phyloP scores from a whole-genome alignment of 30 jellyfish, hydroid and myxozoan species.

The Catostylus mosaicus region DNA sequence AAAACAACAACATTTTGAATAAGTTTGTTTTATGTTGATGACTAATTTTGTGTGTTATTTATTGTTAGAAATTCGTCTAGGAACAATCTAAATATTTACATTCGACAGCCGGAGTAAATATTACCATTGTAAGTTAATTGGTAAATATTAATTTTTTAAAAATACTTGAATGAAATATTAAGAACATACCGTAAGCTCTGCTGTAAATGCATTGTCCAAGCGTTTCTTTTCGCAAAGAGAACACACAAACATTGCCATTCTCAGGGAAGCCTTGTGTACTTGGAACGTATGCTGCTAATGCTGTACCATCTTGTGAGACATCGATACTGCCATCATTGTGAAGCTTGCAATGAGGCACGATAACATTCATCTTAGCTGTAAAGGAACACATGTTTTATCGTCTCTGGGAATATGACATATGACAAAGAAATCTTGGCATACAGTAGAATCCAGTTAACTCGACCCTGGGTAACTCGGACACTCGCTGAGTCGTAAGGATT shows the following conservation, averaged over 20 bases:
- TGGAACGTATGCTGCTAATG: constrained; percentile 80
- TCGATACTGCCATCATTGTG: constrained; percentile 93
- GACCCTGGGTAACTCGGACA: too few species aligned
- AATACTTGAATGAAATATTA: neutral
- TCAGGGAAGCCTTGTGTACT: constrained; percentile 78
- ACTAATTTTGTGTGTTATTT: too few species aligned
- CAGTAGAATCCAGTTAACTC: too few species aligned
- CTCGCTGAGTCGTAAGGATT: too few species aligned
- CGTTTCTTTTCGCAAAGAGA: constrained; percentile 65
- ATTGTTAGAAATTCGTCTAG: too few species aligned
- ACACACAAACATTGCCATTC: constrained; percentile 70
- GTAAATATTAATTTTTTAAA: too few species aligned
- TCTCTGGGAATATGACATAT: too few species aligned
- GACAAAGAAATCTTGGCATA: too few species aligned
- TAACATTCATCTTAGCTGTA: constrained; percentile 51
- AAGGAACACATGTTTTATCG: neutral
- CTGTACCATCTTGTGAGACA: constrained; percentile 80
- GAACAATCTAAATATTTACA: too few species aligned
- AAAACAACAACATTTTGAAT: constrained; percentile 9
- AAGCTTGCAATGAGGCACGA: constrained; percentile 80
- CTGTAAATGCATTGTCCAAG: constrained; percentile 72
- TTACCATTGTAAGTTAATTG: too few species aligned
- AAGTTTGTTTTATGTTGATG: too few species aligned
- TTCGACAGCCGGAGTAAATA: too few species aligned
- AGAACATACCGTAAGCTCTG: constrained; percentile 62